Conservation (phyloP, 2,113 vertebrate genomes). For the Pelobates fuscus region DNA sequence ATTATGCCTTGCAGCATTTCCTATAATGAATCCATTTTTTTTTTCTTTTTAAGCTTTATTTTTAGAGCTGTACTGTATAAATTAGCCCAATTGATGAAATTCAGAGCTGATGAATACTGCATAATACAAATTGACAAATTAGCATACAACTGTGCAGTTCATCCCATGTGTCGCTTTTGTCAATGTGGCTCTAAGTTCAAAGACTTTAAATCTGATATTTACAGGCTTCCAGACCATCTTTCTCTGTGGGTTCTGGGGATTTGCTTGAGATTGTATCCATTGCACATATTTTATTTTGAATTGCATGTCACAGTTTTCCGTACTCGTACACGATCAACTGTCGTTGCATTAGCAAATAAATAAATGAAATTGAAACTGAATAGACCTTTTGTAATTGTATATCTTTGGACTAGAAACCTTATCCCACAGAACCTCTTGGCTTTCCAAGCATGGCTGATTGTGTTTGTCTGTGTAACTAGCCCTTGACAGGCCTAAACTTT, state of each 20-base stretch:
- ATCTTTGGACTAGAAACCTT: constrained; percentile 1
- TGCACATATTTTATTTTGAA: background rate
- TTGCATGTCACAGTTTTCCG: background rate
- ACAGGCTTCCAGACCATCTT: background rate
- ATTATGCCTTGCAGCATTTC: no score
- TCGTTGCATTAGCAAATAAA: constrained; percentile 24
- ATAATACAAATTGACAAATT: constrained; percentile 10
- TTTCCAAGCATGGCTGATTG: constrained; percentile 39
- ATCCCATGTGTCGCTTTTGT: constrained; percentile 20
- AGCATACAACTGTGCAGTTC: constrained; percentile 43
- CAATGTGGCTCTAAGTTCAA: background rate
- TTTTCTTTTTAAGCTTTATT: no score
- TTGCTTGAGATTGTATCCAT: no score
- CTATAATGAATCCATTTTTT: no score
- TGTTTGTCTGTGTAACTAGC: constrained; percentile 34
- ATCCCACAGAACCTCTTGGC: constrained; percentile 18
- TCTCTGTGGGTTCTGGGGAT: background rate
- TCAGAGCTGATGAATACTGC: constrained; percentile 14
- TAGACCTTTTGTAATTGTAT: constrained; percentile 40
- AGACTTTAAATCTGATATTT: constrained; percentile 27
- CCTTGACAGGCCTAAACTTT: constrained; percentile 31
- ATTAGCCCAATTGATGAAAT: no score
- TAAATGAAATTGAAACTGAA: constrained; percentile 34
- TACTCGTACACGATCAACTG: constrained; percentile 8
- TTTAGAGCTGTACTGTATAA: background rate